Evolutionary conservation across 2,888 invertebrate species (phyloP), one percentile per base, ranked within the genome.

Genomic region (Belgica antarctica): DNA sequence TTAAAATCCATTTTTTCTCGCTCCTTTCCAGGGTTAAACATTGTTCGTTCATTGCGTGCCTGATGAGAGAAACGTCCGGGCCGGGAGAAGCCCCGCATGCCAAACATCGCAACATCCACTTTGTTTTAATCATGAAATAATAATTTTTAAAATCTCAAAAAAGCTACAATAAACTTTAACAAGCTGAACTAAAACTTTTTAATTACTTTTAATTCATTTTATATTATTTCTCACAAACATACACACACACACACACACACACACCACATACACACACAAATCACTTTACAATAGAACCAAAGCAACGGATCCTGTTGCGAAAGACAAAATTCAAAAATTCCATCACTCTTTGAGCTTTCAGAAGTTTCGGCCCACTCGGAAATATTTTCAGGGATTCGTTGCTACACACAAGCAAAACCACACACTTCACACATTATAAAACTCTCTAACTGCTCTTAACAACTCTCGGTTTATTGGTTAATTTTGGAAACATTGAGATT

Each of bases 381-480:
- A 17, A 52, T 31, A 52, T 52, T 52, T 66, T 47, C 65, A 66
- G 65, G 47, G 65, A 66, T 66, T 66, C 65, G 65, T 66, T 66
- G 47, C 65, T 47, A 46, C 27, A 28, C 65, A 66, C 36, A 52
- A 8, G 5, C 52, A 52, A 46, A 46, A 52, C 22, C 15, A 46
- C 63, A 63, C 27, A 41, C n/a, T 25, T 25, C 41, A 63, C 63
- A 63, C 46, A 25, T 2, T 41, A 12, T 12, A 41, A 41, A 24
- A 63, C 36, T 25, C 46, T 63, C 19, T 41, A 31, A 15, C 34
- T 3, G 19, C 8, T 28, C 15, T 27, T 10, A 61, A 19, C 1
- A 41, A 41, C 10, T 31, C 10, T 31, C 41, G 10, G 10, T n/a
- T 5, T 31, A 31, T 31, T 31, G n/a, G 3, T 41, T 41, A 41